These are phyloP conservation scores for Crotalus horridus DNA, from an alignment of 2,113 vertebrate species.

Conservation along the genomic window DNA sequence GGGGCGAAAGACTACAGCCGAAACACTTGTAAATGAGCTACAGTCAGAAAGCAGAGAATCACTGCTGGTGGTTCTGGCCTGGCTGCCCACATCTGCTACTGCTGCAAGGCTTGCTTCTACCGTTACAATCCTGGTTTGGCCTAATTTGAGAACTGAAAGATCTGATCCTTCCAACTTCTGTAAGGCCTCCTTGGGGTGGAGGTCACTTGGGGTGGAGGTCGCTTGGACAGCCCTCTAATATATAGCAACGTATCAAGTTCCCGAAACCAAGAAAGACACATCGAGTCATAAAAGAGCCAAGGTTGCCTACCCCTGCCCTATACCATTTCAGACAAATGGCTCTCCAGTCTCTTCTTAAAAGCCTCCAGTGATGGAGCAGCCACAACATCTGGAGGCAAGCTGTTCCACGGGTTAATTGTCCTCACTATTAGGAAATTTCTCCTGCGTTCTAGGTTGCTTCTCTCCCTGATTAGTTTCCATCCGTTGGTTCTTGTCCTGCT, in stretches of 20 bases:
- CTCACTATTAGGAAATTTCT: no score
- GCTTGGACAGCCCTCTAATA: neutral
- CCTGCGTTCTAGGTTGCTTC: no score
- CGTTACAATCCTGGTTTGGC: conserved; percentile 44
- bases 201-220: neutral
- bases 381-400: no score
- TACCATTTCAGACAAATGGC: no score
- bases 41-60: neutral
- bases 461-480: no score
- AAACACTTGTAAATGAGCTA: conserved; percentile 30
- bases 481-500: no score
- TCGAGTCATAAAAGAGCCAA: no score
- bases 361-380: no score
- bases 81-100: conserved; percentile 38
- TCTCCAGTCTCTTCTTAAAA: no score
- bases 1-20: neutral
- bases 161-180: conserved; percentile 42
- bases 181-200: conserved; percentile 8
- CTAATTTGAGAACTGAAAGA: conserved; percentile 48
- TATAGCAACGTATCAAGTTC: neutral
- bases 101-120: conserved; percentile 34
- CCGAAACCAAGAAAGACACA: neutral
- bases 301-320: no score
- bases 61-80: conserved; percentile 36
- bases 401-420: no score